These are phyloP conservation scores for Cheiracanthium punctorium DNA, from an alignment of 2,888 invertebrate genomes.

Conservation along the genomic window DNA sequence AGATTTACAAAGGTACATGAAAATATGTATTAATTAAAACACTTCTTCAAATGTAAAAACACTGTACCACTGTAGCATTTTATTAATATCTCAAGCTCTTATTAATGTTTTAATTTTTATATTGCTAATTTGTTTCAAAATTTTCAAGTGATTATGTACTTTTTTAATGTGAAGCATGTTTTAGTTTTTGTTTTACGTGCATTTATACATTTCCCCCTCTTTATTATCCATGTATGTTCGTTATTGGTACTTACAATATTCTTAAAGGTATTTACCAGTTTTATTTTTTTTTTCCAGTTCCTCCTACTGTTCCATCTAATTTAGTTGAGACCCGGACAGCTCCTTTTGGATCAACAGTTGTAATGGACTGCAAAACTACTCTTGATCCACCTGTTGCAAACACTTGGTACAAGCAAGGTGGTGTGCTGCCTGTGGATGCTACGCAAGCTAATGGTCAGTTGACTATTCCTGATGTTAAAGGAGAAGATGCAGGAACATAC, in stretches of 20 bases:
- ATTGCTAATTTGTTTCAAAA: no score
- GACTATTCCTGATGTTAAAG: slow-evolving; percentile 83
- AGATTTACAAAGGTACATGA: no score
- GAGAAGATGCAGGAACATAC: slow-evolving; percentile 91
- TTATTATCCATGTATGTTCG: not conserved
- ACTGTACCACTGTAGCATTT: no score
- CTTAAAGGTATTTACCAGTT: not conserved
- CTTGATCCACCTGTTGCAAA: slow-evolving; percentile 82
- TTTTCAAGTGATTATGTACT: not conserved
- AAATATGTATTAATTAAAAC: no score
- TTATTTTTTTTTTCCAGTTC: slow-evolving; percentile 31
- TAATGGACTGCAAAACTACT: slow-evolving; percentile 84
- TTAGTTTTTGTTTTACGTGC: not conserved
- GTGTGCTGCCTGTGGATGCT: slow-evolving; percentile 81
- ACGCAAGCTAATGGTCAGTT: slow-evolving; percentile 78
- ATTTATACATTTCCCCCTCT: not conserved
- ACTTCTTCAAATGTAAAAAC: no score
- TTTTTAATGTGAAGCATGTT: no score
- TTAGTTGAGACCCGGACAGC: slow-evolving; percentile 80
- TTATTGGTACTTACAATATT: no score
- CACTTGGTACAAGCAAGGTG: slow-evolving; percentile 86
- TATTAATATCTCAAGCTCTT: no score
- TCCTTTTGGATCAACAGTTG: slow-evolving; percentile 81
- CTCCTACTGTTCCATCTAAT: slow-evolving; percentile 69
- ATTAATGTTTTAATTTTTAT: no score